Conservation (phyloP, 2,113 vertebrate genomes). For the Galeopterus variegatus region DNA sequence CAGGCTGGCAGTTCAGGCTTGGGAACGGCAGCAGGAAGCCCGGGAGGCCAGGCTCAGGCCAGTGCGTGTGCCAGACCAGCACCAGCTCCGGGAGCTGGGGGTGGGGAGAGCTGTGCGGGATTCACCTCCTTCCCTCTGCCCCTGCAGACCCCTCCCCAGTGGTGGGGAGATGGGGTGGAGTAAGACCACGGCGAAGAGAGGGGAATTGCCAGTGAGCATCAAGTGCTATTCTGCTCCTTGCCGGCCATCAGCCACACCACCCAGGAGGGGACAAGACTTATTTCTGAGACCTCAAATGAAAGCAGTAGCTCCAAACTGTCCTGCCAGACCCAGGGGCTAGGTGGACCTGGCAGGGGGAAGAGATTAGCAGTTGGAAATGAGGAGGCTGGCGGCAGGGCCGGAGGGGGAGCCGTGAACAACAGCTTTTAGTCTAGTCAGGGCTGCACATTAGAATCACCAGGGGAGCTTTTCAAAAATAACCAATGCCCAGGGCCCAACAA, state of each 20-base stretch:
- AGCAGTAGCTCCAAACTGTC: not conserved
- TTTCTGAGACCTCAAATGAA: not conserved
- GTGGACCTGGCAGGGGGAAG: not conserved
- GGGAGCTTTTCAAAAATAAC: slow-evolving; percentile 20
- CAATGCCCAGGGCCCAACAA: not conserved
- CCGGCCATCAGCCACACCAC: not conserved
- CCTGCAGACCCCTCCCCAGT: not conserved
- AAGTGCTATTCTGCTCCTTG: not conserved
- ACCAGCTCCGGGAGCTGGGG: not conserved
- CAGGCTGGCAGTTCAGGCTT: too few relatives aligned
- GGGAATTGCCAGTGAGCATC: not conserved
- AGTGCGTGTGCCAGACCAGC: not conserved
- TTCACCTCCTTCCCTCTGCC: too few relatives aligned
- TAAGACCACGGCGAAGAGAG: not conserved
- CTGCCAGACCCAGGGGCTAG: not conserved
- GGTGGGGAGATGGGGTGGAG: not conserved
- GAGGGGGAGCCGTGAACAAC: not conserved
- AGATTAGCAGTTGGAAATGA: not conserved
- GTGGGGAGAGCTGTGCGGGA: not conserved
- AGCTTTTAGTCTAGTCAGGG: not conserved
- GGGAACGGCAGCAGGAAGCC: not conserved
- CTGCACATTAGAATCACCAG: not conserved
- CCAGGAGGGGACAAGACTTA: not conserved
- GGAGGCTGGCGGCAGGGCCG: not conserved
- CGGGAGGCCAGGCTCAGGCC: not conserved